Conservation (phyloP, 1,140 invertebrate species). For the Periplaneta americana region DNA sequence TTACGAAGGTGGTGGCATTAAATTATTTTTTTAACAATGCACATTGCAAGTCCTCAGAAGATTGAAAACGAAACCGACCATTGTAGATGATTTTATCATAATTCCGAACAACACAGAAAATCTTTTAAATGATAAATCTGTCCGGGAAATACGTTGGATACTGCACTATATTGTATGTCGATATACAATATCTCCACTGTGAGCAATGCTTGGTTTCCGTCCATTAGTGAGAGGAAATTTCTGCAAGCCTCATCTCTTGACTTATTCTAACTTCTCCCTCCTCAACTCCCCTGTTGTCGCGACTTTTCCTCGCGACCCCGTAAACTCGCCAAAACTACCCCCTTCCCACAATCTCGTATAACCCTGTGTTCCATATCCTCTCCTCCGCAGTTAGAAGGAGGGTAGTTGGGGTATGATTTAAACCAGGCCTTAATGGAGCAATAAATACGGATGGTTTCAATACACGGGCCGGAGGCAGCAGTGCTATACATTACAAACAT, state of each 20-base stretch:
- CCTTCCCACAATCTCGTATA: background rate
- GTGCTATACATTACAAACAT: background rate
- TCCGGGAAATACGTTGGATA: background rate
- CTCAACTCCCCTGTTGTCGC: background rate
- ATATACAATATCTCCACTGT: background rate
- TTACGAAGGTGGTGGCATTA: too few relatives aligned
- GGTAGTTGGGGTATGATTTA: conserved; percentile 17
- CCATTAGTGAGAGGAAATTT: background rate
- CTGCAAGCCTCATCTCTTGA: background rate
- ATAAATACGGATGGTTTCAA: conserved; percentile 20
- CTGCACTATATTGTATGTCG: background rate
- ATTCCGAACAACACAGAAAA: background rate
- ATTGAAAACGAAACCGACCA: too few relatives aligned
- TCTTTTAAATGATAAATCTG: background rate
- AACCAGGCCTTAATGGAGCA: conserved; percentile 19
- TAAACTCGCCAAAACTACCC: background rate
- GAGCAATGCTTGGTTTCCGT: background rate
- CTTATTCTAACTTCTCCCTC: background rate
- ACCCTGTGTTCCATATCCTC: background rate
- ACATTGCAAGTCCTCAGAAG: too few relatives aligned
- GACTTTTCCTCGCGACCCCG: background rate
- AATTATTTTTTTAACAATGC: too few relatives aligned
- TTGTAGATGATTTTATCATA: too few relatives aligned
- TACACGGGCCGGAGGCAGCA: background rate
- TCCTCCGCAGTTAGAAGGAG: background rate